A percentile compares a stretch with the other conserved stretches of the same genome.
Evolutionary conservation across 2,888 invertebrate genomes (phyloP).

Genomic region (Aethes cnicana): DNA sequence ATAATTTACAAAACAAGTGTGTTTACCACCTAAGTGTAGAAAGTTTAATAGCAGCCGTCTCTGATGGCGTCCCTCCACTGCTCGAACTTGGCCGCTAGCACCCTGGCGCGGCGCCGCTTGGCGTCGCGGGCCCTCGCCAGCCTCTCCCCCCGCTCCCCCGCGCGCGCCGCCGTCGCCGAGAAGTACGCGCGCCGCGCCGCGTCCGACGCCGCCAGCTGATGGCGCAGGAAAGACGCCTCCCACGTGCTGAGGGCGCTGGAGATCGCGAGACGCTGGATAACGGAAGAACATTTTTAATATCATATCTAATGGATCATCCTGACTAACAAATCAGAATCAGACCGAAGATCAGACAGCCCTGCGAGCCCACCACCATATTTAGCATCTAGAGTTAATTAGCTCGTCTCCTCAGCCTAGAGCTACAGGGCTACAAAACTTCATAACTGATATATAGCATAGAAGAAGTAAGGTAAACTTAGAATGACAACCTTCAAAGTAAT

Average conservation of each 20-base stretch:
- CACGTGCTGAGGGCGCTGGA: conserved; percentile 60
- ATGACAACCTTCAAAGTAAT: no score
- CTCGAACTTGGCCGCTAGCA: conserved; percentile 54
- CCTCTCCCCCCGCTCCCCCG: conserved; percentile 45
- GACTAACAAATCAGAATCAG: no score
- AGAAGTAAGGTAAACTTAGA: no score
- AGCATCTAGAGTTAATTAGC: no score
- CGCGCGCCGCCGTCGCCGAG: conserved; percentile 51
- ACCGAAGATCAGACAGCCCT: no score
- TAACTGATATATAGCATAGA: no score
- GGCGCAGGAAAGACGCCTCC: conserved; percentile 54
- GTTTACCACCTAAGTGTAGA: no score
- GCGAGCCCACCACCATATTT: no score
- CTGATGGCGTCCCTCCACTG: conserved; percentile 58
- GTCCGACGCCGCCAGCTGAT: conserved; percentile 55
- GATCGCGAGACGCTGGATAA: conserved; percentile 61
- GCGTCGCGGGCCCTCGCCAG: conserved; percentile 46
- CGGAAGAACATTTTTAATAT: neutral
- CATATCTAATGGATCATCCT: no score
- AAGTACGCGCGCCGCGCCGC: conserved; percentile 50
- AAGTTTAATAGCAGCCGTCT: conserved; percentile 27
- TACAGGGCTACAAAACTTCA: no score
- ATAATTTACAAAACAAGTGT: no score
- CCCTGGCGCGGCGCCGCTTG: conserved; percentile 43
- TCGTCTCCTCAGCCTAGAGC: no score